phyloP scores from a whole-genome alignment of 2,888 invertebrate genomes.

The Drosophila robusta region DNA sequence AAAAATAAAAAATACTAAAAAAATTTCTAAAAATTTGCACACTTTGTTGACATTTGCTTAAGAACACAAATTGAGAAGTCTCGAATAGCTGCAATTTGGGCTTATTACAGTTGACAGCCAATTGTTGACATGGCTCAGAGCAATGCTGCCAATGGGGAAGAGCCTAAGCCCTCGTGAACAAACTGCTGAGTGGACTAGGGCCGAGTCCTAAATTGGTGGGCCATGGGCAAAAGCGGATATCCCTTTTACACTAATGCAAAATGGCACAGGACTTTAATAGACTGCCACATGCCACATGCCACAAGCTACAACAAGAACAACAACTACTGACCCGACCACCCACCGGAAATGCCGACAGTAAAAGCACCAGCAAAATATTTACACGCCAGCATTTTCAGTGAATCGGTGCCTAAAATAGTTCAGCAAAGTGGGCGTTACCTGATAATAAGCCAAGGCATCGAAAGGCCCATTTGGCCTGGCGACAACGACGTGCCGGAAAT shows the following conservation, averaged over 20 bases:
- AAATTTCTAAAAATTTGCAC: background rate
- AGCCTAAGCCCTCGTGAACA: slow-evolving; percentile 36
- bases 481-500: slow-evolving; percentile 44
- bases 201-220: background rate
- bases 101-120: slow-evolving; percentile 13
- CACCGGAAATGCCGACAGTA: slow-evolving; percentile 35
- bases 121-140: slow-evolving; percentile 8
- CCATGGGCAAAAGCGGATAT: slow-evolving; percentile 44
- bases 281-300: slow-evolving; percentile 1
- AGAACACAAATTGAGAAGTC: slow-evolving; percentile 12
- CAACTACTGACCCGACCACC: slow-evolving; percentile 4
- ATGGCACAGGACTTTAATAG: slow-evolving; percentile 25
- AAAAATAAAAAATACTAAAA: background rate
- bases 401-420: slow-evolving; percentile 9
- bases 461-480: background rate
- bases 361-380: slow-evolving; percentile 5
- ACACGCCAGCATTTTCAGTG: background rate
- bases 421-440: background rate
- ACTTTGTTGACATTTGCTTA: background rate
- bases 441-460: slow-evolving; percentile 11
- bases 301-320: background rate
- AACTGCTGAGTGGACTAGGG: slow-evolving; percentile 29
- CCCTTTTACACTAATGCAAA: slow-evolving; percentile 32
- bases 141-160: slow-evolving; percentile 17
- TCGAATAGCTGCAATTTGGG: too few species aligned